Conservation (phyloP, 2,888 invertebrate genomes). For the Synanthedon myopaeformis region DNA sequence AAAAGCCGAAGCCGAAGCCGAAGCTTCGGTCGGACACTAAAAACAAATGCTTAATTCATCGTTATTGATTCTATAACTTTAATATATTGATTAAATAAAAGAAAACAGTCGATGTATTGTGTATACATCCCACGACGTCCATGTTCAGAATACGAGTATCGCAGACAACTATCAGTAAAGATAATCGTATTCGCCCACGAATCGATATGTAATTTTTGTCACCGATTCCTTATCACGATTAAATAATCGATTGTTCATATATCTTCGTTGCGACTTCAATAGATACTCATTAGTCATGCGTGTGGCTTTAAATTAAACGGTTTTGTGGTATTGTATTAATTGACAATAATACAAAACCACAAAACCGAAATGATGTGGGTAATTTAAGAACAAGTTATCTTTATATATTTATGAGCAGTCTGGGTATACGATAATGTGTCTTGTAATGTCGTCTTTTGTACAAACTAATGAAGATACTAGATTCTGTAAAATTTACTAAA, state of each 20-base stretch:
- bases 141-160: background rate
- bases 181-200: slow-evolving; percentile 20
- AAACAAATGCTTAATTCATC: no score
- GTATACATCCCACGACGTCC: no score
- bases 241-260: slow-evolving; percentile 23
- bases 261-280: slow-evolving; percentile 14
- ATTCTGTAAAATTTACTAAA: no score
- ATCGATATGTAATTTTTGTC: slow-evolving; percentile 30
- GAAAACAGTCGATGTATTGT: no score
- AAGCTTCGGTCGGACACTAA: no score
- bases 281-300: slow-evolving; percentile 19
- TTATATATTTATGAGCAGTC: background rate
- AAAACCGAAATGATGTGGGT: background rate
- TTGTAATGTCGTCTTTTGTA: no score
- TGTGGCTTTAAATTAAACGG: slow-evolving; percentile 4
- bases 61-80: no score
- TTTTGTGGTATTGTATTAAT: background rate
- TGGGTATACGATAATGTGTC: no score
- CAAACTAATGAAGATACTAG: no score
- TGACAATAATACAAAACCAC: background rate
- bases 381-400: background rate
- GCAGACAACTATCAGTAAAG: background rate
- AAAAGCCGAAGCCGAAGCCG: no score
- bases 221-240: slow-evolving; percentile 22
- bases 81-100: no score